Evolutionary conservation across 2,888 invertebrate species (phyloP).

Genomic region (Mythimna lalbum): DNA sequence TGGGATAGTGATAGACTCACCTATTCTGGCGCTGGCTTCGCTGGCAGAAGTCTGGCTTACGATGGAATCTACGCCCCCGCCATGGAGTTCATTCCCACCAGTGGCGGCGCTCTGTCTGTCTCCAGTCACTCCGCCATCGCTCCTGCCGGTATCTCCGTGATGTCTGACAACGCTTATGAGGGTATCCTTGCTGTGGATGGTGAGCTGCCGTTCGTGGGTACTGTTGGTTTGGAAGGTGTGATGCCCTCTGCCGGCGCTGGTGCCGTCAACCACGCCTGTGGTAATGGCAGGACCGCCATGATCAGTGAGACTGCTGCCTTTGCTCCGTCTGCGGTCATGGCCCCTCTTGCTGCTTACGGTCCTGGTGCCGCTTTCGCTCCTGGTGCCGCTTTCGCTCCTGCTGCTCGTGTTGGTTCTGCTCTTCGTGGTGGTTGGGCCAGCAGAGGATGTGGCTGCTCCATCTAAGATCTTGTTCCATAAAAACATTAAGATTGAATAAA

Average conservation of each 20-base stretch:
- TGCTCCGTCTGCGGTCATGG: not conserved
- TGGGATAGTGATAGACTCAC: slow-evolving; percentile 7
- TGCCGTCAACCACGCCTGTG: not conserved
- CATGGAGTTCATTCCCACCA: slow-evolving; percentile 28
- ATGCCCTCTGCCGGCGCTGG: slow-evolving; percentile 62
- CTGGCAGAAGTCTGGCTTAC: slow-evolving; percentile 9
- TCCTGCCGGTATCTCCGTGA: slow-evolving; percentile 33
- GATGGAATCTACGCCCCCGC: slow-evolving; percentile 2
- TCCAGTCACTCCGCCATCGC: slow-evolving; percentile 3
- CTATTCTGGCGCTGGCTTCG: not conserved
- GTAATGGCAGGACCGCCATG: slow-evolving; percentile 4
- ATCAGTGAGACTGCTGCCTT: slow-evolving; percentile 4
- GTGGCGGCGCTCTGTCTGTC: slow-evolving; percentile 43
- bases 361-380: not conserved
- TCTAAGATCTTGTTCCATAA: not conserved
- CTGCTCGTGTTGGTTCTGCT: not conserved
- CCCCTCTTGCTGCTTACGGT: not conserved
- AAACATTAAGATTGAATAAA: too few relatives aligned
- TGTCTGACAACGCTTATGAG: slow-evolving; percentile 33
- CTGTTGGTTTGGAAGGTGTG: slow-evolving; percentile 72
- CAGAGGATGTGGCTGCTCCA: not conserved
- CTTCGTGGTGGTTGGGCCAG: not conserved
- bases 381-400: not conserved
- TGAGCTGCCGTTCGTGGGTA: slow-evolving; percentile 70
- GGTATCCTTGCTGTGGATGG: slow-evolving; percentile 66